A percentile compares a stretch with the other conserved stretches of the same genome.
Conservation (phyloP, 2,797 vertebrate species). For the Pogoniulus pusillus region DNA sequence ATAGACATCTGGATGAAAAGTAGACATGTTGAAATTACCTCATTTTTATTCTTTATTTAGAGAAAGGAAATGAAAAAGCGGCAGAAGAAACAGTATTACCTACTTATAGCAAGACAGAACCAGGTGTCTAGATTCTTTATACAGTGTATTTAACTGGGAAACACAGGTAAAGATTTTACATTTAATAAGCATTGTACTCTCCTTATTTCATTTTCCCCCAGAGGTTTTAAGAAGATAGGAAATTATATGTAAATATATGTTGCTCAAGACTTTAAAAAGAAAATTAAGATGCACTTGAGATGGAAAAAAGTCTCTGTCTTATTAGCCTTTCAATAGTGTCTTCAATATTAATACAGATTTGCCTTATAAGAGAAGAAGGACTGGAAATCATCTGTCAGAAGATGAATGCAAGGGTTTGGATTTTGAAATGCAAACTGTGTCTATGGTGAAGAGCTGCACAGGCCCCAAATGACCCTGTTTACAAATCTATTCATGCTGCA, state of each 20-base stretch:
- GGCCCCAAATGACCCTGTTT: too few species aligned
- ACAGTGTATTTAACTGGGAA: not conserved
- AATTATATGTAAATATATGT: not conserved
- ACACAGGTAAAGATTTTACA: not conserved
- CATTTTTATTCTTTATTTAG: slow-evolving; percentile 1
- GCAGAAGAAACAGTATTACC: not conserved
- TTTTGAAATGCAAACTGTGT: too few species aligned
- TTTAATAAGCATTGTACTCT: not conserved
- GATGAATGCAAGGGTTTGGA: too few species aligned
- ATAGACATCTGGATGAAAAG: slow-evolving; percentile 34
- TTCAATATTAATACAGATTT: not conserved
- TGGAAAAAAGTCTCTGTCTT: not conserved
- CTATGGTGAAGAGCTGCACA: too few species aligned
- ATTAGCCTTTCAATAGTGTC: not conserved
- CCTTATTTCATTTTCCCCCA: not conserved
- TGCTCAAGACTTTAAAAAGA: not conserved
- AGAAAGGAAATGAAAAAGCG: not conserved
- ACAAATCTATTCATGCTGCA: too few species aligned
- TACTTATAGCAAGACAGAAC: not conserved
- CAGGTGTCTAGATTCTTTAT: not conserved
- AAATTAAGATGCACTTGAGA: not conserved
- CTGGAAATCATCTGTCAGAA: not conserved
- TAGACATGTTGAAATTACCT: not conserved
- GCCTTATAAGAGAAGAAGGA: not conserved
- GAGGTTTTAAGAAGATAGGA: not conserved